Conservation (phyloP, 2,113 vertebrate species). For the Thalassarche chlororhynchos region DNA sequence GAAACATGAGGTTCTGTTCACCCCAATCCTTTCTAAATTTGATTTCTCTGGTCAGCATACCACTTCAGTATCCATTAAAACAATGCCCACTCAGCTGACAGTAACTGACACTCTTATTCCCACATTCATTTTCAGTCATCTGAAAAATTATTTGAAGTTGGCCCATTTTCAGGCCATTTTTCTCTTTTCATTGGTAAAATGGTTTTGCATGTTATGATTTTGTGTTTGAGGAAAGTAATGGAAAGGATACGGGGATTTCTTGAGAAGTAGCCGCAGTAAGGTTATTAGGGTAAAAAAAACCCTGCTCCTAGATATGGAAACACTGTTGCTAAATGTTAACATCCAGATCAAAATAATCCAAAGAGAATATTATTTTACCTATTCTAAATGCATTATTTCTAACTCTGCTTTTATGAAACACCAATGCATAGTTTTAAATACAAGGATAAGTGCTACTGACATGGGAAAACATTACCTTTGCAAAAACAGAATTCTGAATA, state of each 20-base stretch:
- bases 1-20: slow-evolving; percentile 44
- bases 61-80: neutral
- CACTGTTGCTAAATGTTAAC: neutral
- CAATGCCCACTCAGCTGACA: slow-evolving; percentile 13
- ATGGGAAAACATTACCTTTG: neutral
- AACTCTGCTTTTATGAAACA: neutral
- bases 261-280: neutral
- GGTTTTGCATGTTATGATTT: neutral
- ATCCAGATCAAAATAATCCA: neutral
- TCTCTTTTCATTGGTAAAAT: neutral
- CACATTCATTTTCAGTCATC: slow-evolving; percentile 1
- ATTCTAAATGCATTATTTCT: neutral
- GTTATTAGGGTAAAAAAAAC: neutral
- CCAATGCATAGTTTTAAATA: neutral
- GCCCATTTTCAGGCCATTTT: neutral
- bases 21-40: slow-evolving; percentile 11
- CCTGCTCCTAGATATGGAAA: neutral
- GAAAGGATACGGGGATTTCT: neutral
- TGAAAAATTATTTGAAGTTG: slow-evolving; percentile 23
- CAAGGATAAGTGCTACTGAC: neutral
- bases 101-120: neutral
- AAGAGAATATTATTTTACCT: neutral
- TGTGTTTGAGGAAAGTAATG: neutral
- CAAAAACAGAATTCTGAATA: neutral
- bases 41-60: slow-evolving; percentile 34